These are phyloP conservation scores for Acleris sparsana DNA, from an alignment of 2,888 invertebrate genomes.

Conservation along the genomic window DNA sequence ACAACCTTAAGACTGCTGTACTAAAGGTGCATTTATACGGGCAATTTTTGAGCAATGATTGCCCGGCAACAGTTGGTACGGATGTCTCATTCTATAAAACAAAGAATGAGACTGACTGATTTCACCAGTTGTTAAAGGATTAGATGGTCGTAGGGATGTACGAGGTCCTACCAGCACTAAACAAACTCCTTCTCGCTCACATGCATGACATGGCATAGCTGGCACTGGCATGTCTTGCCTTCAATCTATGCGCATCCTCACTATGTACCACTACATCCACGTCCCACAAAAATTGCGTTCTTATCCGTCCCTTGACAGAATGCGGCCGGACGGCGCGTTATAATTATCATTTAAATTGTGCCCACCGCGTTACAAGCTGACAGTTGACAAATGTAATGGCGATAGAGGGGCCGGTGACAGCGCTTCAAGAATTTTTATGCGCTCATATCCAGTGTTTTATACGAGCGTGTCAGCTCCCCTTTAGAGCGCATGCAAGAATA, in stretches of 20 bases:
- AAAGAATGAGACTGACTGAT: no score
- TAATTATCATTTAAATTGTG: conserved; percentile 82
- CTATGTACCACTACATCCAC: not conserved
- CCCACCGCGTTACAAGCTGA: conserved; percentile 75
- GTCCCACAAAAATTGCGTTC: conserved; percentile 45
- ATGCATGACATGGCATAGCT: no score
- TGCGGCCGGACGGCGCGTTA: conserved; percentile 59
- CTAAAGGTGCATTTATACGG: no score
- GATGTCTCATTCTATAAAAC: no score
- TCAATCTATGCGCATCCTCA: not conserved
- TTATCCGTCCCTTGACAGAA: conserved; percentile 46
- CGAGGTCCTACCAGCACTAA: no score
- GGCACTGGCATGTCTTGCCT: not conserved
- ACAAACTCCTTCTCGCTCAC: no score
- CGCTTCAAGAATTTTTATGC: conserved; percentile 81
- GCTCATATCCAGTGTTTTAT: conserved; percentile 80
- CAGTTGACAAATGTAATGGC: conserved; percentile 82
- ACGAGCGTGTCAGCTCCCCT: conserved; percentile 74
- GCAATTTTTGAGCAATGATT: no score
- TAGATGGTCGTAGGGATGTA: no score
- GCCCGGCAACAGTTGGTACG: no score
- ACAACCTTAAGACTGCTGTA: no score
- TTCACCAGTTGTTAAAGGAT: no score
- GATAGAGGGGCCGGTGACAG: conserved; percentile 71
- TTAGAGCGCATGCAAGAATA: conserved; percentile 54